Base-by-base conservation (phyloP, 2,113 vertebrate genomes). In the Percopsis transmontana region DNA sequence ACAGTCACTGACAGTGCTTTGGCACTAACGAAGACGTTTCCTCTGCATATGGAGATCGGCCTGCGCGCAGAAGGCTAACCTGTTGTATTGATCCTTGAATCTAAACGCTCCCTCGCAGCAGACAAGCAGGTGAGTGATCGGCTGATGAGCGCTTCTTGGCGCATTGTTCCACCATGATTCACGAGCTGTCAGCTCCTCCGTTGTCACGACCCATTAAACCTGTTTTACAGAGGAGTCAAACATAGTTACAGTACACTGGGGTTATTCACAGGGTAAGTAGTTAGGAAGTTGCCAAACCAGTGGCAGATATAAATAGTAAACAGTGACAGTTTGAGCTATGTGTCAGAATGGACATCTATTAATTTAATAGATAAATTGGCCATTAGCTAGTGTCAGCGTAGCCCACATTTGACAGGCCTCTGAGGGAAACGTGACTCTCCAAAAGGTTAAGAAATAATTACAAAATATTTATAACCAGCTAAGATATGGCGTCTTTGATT, bases 171-270 rank as follows among this genome's bases (percentile, higher is more conserved):
- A 38, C 13, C 56, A 48, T 84, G 69, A 91, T 83, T 89, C 85
- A 79, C 69, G 0, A 67, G 58, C 57, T 59, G 59, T 78, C 81
- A 78, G 42, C 33, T 56, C 59, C 47, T 61, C 42, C 60, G 42
- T 62, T 65, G 75, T 67, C 68, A 72, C 59, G 52, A 82, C 82
- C 79, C 77, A 88, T 80, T 72, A 71, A 90, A 88, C 89, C 86
- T 85, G 89, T 89, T 90, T 77, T 77, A 52, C 87, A 72, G 71
- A 74, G 16, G 58, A 21, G 38, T 38, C 82, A 48, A 73, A 70
- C 70, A 68, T 48, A 58, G 80, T 67, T 64, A 55, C 65, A 73
- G 66, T 62, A n/a, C n/a, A n/a, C n/a, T n/a, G n/a, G 65, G 57
- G 5, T 80, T 81, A 77, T 76, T 70, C 68, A 24, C 41, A 56